Base-by-base conservation (phyloP, 2,888 invertebrate species). In the Scrobipalpa costella region DNA sequence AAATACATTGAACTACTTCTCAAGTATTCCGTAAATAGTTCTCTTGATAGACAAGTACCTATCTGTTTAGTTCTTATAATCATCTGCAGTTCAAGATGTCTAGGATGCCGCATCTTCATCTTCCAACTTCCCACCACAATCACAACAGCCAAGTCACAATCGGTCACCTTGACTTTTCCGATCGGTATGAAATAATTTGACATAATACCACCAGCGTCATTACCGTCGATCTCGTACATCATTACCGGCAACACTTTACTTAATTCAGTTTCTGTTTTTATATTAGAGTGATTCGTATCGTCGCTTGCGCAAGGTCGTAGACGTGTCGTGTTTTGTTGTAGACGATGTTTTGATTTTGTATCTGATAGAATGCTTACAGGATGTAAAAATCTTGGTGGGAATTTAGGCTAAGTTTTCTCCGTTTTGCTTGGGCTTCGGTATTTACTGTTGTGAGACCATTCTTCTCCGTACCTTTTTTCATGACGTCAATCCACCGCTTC, bases 151-250 rank as follows among this genome's bases (percentile, higher is more conserved):
- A 13, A 21, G 73, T 71, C 76, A 77, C 82, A 82, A 86, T 85
- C 84, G 79, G 83, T 88, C 85, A 85, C 90, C 90, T 90, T 90
- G 90, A 90, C 89, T 88, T 88, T 88, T 89, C 84, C 85, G 80
- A 89, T 89, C 84, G 80, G 81, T 82, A 83, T 86, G 83, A 86
- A 88, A 89, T 88, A 90, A 90, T 90, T 90, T 86, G 89, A 90
- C 87, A 86, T 90, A 88, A 89, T 85, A 83, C 83, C 80, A 83
- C 83, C 80, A 71, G 75, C 72, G 79, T 85, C 85, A 89, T 88
- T 88, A 88, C 75, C n/a, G 63, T 52, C 55, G 13, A 21, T 52
- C 65, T 55, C 52, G 17, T 19, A 17, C 73, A 64, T 73, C 76
- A 81, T 86, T 84, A 85, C 78, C 33, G 40, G 44, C 55, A 47